Percentiles rank a stretch among this genome's conserved stretches.
Conservation (phyloP, 2,888 invertebrate species). For the Anarsia innoxiella region DNA sequence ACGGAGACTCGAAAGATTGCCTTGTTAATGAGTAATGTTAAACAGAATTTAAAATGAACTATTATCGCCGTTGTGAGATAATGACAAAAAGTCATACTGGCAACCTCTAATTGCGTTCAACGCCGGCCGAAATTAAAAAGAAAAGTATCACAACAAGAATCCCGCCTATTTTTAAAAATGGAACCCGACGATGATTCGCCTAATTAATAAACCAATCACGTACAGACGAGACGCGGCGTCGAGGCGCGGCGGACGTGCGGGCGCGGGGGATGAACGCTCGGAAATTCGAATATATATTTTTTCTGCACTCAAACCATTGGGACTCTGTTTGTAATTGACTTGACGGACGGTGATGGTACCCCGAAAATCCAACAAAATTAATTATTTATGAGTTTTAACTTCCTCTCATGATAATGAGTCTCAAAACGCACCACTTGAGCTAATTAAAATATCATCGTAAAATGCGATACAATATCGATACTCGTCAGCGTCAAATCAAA, state of each 20-base stretch:
- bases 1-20: conserved; percentile 30
- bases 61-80: conserved; percentile 50
- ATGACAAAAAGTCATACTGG: conserved; percentile 56
- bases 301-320: conserved; percentile 64
- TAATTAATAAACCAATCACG: conserved; percentile 77
- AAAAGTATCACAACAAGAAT: conserved; percentile 70
- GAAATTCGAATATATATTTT: conserved; percentile 74
- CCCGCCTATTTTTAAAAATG: conserved; percentile 75
- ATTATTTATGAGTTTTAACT: too few species aligned
- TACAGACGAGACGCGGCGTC: conserved; percentile 73
- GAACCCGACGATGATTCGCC: conserved; percentile 69
- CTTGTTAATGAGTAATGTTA: conserved; percentile 45
- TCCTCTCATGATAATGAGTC: too few species aligned
- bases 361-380: conserved; percentile 48
- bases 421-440: too few species aligned
- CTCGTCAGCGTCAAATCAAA: conserved; percentile 45
- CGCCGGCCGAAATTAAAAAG: conserved; percentile 70
- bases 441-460: conserved; percentile 9
- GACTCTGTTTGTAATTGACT: conserved; percentile 70
- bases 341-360: conserved; percentile 58
- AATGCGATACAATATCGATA: conserved; percentile 31
- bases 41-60: conserved; percentile 42
- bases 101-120: conserved; percentile 68
- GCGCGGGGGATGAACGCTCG: conserved; percentile 70
- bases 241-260: conserved; percentile 73